Evolutionary conservation across 2,113 vertebrate genomes (phyloP), one percentile per base, ranked within the genome.

Genomic region (Spilogale gracilis): DNA sequence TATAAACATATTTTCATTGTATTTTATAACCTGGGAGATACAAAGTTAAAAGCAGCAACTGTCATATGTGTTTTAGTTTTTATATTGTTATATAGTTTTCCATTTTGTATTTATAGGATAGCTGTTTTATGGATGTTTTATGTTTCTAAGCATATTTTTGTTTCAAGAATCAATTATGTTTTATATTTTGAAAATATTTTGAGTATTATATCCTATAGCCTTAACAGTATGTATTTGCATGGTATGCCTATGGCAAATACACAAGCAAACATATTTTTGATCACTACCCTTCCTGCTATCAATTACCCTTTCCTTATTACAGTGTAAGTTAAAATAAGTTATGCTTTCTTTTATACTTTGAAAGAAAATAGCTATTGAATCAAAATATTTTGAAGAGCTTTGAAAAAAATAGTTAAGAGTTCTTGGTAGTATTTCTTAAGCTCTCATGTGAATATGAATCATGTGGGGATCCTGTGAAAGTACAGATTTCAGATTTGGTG

Each of bases 91-190:
- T 14, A 10, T 79, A 82, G 14, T 83, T 61, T 6, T 60, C 50
- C 10, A n/a, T 89, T 92, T 89, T 92, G 6, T 60, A 74, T 32
- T 94, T 95, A 83, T 0, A 85, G 71, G 94, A 97, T 95, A 91
- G 4, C 9, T 91, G 0, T 78, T 78, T 54, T 6, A 54, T 81
- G 61, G 9, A 82, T 38, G 1, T 10, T 80, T 71, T 56, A 10
- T 52, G 32, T 58, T 43, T 92, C 23, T 96, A 78, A 56, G 21
- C 23, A 65, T 71, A 52, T 81, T 92, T 95, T 93, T 95, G 1
- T 73, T 91, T 88, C 6, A 23, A 67, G 58, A 76, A 45, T 74
- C 76, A 80, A 20, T 94, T 71, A 10, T 82, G 8, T 12, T 91
- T 93, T 45, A 1, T 88, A n/a, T 32, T 65, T 78, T 86, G 27